phyloP scores from a whole-genome alignment of 1,140 invertebrate species.

The Calycopis cecrops region DNA sequence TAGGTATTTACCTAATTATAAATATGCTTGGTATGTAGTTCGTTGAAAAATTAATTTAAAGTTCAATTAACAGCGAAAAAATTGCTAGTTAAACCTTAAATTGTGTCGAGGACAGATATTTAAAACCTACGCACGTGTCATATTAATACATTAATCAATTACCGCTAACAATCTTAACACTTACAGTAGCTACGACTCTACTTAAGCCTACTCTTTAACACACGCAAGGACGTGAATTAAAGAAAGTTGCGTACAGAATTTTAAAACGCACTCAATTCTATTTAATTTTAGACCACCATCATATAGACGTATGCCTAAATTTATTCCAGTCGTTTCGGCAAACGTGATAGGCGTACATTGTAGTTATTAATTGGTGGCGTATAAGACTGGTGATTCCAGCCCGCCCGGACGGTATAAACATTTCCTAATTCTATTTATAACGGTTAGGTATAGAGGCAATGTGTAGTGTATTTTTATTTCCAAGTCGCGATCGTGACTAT shows the following conservation, averaged over 20 bases:
- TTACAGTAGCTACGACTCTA: too few species aligned
- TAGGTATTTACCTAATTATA: too few species aligned
- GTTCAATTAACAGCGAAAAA: too few species aligned
- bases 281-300: not conserved
- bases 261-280: not conserved
- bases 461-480: conserved; percentile 3
- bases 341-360: conserved; percentile 1
- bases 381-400: not conserved
- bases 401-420: not conserved
- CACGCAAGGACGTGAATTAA: not conserved
- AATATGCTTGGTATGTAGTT: too few species aligned
- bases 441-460: conserved; percentile 2
- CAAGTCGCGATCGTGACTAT: not conserved
- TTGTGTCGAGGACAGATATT: too few species aligned
- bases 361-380: conserved; percentile 1
- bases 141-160: too few species aligned
- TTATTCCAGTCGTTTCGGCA: conserved; percentile 4
- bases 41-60: too few species aligned
- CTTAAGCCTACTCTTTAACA: not conserved
- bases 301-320: not conserved
- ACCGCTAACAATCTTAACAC: too few species aligned
- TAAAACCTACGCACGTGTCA: too few species aligned
- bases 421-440: conserved; percentile 2
- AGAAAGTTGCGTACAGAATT: conserved; percentile 1
- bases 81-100: too few species aligned